These are phyloP conservation scores for Condylura cristata DNA, from an alignment of 2,113 vertebrate species.

Conservation along the genomic window DNA sequence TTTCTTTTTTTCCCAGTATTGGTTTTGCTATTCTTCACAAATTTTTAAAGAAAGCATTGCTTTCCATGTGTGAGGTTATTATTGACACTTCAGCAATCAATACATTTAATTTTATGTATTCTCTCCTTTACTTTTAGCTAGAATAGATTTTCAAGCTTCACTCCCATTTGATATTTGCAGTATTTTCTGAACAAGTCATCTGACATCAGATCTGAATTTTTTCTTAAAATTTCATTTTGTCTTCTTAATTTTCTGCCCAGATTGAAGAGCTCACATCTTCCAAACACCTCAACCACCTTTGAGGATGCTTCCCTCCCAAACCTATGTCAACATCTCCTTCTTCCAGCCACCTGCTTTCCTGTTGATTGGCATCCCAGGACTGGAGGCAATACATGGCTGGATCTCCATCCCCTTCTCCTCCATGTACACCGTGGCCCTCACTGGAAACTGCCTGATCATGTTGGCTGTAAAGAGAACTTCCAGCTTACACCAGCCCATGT, in stretches of 20 bases:
- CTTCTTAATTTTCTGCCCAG: neutral
- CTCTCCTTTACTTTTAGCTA: neutral
- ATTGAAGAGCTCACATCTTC: neutral
- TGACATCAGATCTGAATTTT: neutral
- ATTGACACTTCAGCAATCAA: neutral
- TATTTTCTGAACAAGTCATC: neutral
- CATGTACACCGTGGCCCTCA: constrained; percentile 75
- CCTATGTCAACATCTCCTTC: constrained; percentile 74
- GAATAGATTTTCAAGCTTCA: neutral
- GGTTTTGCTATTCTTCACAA: too few relatives aligned
- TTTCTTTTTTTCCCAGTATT: too few relatives aligned
- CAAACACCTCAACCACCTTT: neutral
- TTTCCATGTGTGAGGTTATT: neutral
- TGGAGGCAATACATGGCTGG: constrained; percentile 72
- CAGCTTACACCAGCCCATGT: constrained; percentile 82
- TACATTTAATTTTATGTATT: neutral
- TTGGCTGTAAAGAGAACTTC: constrained; percentile 77
- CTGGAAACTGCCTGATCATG: constrained; percentile 82
- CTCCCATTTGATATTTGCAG: neutral
- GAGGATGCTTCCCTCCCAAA: neutral
- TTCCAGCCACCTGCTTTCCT: constrained; percentile 80
- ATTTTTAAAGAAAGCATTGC: neutral
- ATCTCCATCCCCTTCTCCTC: constrained; percentile 84
- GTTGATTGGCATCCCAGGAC: constrained; percentile 81
- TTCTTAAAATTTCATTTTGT: neutral